phyloP scores from a whole-genome alignment of 2,113 vertebrate genomes.

The Mus spicilegus region DNA sequence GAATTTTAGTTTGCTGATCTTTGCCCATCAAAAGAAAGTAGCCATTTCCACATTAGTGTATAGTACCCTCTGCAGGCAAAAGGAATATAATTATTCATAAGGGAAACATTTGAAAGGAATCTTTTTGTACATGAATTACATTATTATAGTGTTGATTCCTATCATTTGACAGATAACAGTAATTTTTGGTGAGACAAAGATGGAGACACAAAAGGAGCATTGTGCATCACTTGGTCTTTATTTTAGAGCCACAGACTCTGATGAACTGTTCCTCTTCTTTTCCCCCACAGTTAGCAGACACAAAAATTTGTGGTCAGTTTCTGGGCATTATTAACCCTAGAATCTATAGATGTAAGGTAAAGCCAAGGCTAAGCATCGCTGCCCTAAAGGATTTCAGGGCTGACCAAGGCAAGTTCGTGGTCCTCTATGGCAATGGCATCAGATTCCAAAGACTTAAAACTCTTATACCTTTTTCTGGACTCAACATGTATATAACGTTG shows the following conservation, averaged over 20 bases:
- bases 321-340: neutral
- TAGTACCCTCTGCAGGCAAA: neutral
- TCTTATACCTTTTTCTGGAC: neutral
- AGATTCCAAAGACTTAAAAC: neutral
- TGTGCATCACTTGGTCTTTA: neutral
- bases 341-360: neutral
- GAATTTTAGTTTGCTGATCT: conserved; percentile 19
- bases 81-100: neutral
- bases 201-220: neutral
- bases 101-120: neutral
- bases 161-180: neutral
- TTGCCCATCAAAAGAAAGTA: neutral
- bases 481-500: neutral
- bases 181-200: neutral
- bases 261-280: neutral
- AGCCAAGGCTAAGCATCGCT: neutral
- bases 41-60: neutral
- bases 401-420: neutral
- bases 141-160: conserved; percentile 3
- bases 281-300: neutral
- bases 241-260: neutral
- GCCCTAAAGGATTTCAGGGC: neutral
- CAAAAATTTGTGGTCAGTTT: neutral
- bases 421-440: neutral
- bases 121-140: neutral